phyloP scores from a whole-genome alignment of 2,888 invertebrate genomes.

The Cyrtodaria siliqua region DNA sequence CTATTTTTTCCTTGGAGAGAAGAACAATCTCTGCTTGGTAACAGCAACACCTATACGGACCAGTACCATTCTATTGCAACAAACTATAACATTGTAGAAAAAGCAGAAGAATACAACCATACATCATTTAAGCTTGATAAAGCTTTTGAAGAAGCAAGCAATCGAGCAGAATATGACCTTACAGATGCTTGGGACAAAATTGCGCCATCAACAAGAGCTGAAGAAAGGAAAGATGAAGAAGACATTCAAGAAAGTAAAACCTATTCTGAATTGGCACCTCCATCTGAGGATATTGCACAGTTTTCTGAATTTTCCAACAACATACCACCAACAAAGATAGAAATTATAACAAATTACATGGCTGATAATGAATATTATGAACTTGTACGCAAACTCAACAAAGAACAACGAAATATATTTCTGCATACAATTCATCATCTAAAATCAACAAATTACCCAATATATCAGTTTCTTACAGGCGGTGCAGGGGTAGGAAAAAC shows the following conservation, averaged over 20 bases:
- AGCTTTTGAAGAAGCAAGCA: slow-evolving; percentile 23
- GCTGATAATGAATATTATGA: no score
- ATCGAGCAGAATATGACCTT: background rate
- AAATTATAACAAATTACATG: no score
- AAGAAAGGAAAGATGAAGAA: slow-evolving; percentile 1
- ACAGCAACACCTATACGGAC: slow-evolving; percentile 15
- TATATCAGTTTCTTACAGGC: slow-evolving; percentile 33
- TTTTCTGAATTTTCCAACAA: background rate
- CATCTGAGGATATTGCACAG: background rate
- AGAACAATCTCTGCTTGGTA: slow-evolving; percentile 14
- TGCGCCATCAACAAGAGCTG: slow-evolving; percentile 4
- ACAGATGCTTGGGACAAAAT: slow-evolving; percentile 8
- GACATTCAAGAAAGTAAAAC: background rate
- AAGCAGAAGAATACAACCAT: slow-evolving; percentile 31
- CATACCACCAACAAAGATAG: no score
- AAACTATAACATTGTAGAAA: background rate
- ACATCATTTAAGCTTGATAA: slow-evolving; percentile 10
- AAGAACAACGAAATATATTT: background rate
- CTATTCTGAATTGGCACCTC: background rate
- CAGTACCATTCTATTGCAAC: background rate
- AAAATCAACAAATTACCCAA: slow-evolving; percentile 23
- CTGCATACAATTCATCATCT: slow-evolving; percentile 28
- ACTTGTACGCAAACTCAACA: background rate
- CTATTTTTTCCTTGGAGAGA: slow-evolving; percentile 31
- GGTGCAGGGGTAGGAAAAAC: slow-evolving; percentile 45